phyloP scores from a whole-genome alignment of 2,888 invertebrate species.

The Crossocerus cetratus region DNA sequence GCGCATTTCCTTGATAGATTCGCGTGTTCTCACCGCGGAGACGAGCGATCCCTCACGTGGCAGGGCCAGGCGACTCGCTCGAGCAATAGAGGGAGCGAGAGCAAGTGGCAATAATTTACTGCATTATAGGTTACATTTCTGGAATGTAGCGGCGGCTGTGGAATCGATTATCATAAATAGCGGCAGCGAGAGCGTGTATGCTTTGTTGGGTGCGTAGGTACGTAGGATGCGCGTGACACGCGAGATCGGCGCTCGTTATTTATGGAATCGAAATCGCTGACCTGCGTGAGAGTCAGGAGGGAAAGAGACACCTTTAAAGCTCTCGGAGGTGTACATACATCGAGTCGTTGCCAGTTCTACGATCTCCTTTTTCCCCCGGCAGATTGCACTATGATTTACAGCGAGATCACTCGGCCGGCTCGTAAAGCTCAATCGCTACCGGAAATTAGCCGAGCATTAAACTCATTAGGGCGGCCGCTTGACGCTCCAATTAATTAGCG shows the following conservation, averaged over 20 bases:
- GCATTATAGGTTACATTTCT: slow-evolving; percentile 1
- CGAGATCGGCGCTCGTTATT: slow-evolving; percentile 41
- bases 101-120: neutral
- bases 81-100: neutral
- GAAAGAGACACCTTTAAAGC: neutral
- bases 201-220: slow-evolving; percentile 31
- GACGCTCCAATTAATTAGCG: slow-evolving; percentile 65
- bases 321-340: too few species aligned
- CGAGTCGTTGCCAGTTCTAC: neutral
- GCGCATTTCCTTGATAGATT: too few species aligned
- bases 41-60: neutral
- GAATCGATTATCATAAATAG: slow-evolving; percentile 51
- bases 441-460: slow-evolving; percentile 63
- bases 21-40: neutral
- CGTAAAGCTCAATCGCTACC: slow-evolving; percentile 63
- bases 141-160: neutral
- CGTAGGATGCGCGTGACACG: slow-evolving; percentile 47
- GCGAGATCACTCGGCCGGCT: slow-evolving; percentile 56
- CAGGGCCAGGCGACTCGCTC: neutral
- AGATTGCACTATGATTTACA: slow-evolving; percentile 67
- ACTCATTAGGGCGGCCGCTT: slow-evolving; percentile 57
- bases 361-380: slow-evolving; percentile 23
- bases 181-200: slow-evolving; percentile 31
- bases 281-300: slow-evolving; percentile 8
- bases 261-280: slow-evolving; percentile 46